Conservation (phyloP, 2,113 vertebrate species). For the Macquaria ambigua region DNA sequence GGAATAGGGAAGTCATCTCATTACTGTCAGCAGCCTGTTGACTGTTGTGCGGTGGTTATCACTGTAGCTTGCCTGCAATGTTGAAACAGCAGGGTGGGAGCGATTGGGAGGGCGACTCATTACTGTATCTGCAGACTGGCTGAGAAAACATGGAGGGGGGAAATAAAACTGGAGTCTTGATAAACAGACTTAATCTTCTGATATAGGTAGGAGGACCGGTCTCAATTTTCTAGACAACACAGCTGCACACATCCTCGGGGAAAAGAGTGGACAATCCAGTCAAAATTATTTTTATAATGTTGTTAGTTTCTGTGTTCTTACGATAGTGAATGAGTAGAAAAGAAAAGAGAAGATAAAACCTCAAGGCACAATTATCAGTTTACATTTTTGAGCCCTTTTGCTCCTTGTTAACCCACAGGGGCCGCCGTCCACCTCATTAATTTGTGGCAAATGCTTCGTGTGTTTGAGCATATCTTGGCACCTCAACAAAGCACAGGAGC, state of each 20-base stretch:
- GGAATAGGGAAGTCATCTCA: neutral
- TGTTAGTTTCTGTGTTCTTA: neutral
- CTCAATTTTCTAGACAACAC: slow-evolving; percentile 6
- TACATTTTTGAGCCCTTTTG: slow-evolving; percentile 5
- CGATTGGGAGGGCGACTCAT: slow-evolving; percentile 46
- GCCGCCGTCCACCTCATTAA: slow-evolving; percentile 8
- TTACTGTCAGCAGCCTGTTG: slow-evolving; percentile 30
- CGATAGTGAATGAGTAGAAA: neutral
- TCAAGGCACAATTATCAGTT: neutral
- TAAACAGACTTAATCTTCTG: slow-evolving; percentile 47
- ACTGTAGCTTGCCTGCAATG: slow-evolving; percentile 12
- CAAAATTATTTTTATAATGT: neutral
- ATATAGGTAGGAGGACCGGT: slow-evolving; percentile 4
- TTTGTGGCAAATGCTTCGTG: slow-evolving; percentile 19
- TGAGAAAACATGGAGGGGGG: slow-evolving; percentile 55
- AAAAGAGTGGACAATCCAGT: neutral
- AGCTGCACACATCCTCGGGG: neutral
- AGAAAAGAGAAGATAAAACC: neutral
- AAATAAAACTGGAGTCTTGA: slow-evolving; percentile 47
- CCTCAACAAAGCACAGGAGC: slow-evolving; percentile 37
- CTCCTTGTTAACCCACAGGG: neutral
- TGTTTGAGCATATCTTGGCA: slow-evolving; percentile 28
- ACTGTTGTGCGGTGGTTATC: slow-evolving; percentile 55
- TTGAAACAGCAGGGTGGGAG: slow-evolving; percentile 60
- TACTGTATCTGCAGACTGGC: slow-evolving; percentile 39